These are phyloP conservation scores for Akabosia matsudoensis DNA, from an alignment of 1,140 invertebrate genomes.

Conservation along the genomic window DNA sequence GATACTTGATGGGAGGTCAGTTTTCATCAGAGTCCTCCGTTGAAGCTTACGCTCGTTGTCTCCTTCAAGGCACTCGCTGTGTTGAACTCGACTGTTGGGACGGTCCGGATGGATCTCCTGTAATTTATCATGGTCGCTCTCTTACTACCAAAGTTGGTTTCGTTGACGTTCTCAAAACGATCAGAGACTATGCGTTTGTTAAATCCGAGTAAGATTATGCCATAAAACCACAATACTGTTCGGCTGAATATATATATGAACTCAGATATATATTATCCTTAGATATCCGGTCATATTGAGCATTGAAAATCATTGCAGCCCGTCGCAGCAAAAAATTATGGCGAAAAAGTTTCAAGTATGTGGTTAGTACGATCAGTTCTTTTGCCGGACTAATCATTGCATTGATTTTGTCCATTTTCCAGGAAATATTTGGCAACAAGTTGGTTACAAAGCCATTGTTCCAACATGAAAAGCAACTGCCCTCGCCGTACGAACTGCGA, in stretches of 20 bases:
- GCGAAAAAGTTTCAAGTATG: constrained; percentile 69
- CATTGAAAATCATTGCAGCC: constrained; percentile 95
- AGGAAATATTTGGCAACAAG: constrained; percentile 87
- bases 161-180: constrained; percentile 88
- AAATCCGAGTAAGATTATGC: constrained; percentile 70
- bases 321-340: constrained; percentile 94
- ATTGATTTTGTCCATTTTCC: not conserved
- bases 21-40: constrained; percentile 91
- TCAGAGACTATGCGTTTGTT: constrained; percentile 92
- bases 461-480: constrained; percentile 74
- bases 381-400: too few species aligned
- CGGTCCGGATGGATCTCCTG: constrained; percentile 73
- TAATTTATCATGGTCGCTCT: constrained; percentile 96
- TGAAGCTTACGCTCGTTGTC: constrained; percentile 87
- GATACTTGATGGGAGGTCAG: constrained; percentile 95
- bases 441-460: constrained; percentile 73
- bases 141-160: constrained; percentile 95
- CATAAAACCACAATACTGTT: constrained; percentile 28
- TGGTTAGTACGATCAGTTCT: too few species aligned
- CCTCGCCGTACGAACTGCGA: constrained; percentile 71
- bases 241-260: not conserved
- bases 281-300: constrained; percentile 93
- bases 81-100: constrained; percentile 95
- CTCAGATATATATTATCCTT: constrained; percentile 29
- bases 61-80: constrained; percentile 88